phyloP scores from a whole-genome alignment of 1,140 invertebrate species.

The Halictus rubicundus region DNA sequence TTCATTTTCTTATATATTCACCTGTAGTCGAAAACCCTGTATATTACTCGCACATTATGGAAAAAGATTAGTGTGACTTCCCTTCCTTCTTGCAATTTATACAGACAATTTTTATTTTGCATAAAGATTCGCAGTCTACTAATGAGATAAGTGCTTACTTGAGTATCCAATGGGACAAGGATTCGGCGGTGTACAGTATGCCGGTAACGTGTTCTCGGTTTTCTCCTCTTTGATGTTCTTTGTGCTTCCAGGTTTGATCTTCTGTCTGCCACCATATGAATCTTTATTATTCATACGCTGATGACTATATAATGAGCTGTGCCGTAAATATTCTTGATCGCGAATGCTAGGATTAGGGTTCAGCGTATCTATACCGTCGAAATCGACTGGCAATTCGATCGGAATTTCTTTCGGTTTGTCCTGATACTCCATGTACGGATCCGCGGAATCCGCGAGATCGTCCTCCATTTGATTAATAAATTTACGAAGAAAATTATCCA shows the following conservation, averaged over 20 bases:
- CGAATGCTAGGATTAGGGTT: slow-evolving; percentile 88
- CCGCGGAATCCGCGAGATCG: slow-evolving; percentile 84
- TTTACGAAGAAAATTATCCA: slow-evolving; percentile 84
- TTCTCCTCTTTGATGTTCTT: slow-evolving; percentile 90
- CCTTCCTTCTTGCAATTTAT: no score
- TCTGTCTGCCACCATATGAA: slow-evolving; percentile 64
- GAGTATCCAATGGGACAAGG: slow-evolving; percentile 95
- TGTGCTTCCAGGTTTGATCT: slow-evolving; percentile 74
- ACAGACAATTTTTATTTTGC: no score
- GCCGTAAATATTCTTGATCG: slow-evolving; percentile 94
- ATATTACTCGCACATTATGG: background rate
- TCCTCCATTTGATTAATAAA: slow-evolving; percentile 86
- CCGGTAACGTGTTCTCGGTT: slow-evolving; percentile 94
- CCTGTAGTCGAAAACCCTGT: no score
- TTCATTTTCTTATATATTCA: no score
- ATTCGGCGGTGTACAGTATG: slow-evolving; percentile 99
- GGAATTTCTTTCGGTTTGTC: slow-evolving; percentile 82
- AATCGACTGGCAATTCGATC: slow-evolving; percentile 80
- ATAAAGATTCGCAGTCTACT: no score
- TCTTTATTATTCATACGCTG: slow-evolving; percentile 86
- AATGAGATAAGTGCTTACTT: slow-evolving; percentile 76
- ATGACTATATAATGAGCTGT: slow-evolving; percentile 92
- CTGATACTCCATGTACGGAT: slow-evolving; percentile 85
- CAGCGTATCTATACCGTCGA: slow-evolving; percentile 83
- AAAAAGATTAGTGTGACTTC: no score